These are phyloP conservation scores for Yponomeuta plumbellus DNA, from an alignment of 2,888 invertebrate species.

Conservation along the genomic window DNA sequence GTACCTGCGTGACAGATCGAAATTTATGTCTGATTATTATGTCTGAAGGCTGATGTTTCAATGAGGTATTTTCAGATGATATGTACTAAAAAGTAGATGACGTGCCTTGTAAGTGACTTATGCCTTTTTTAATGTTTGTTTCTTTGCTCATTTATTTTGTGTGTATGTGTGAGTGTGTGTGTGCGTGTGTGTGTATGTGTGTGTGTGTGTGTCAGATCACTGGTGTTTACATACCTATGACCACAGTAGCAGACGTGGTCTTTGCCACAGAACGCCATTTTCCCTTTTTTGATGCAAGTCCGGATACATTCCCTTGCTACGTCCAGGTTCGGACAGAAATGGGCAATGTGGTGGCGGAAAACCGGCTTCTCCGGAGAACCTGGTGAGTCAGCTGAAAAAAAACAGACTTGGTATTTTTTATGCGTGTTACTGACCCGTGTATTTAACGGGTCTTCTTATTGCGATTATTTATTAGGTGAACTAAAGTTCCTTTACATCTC, in stretches of 20 bases:
- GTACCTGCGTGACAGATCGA: background rate
- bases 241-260: constrained; percentile 64
- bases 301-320: constrained; percentile 50
- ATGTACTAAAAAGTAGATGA: too few species aligned
- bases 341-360: constrained; percentile 60
- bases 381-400: background rate
- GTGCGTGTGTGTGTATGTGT: background rate
- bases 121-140: too few species aligned
- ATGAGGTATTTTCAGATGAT: too few species aligned
- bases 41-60: too few species aligned
- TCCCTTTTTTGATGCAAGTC: constrained; percentile 44
- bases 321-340: constrained; percentile 56
- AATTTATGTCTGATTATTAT: too few species aligned
- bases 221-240: constrained; percentile 28
- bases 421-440: too few species aligned
- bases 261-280: constrained; percentile 64
- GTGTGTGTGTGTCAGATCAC: background rate
- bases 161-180: background rate
- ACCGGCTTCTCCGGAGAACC: constrained; percentile 23
- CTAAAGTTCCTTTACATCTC: too few species aligned
- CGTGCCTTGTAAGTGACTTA: background rate
- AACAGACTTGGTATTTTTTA: background rate
- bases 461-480: too few species aligned
- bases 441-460: background rate
- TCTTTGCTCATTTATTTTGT: too few species aligned